These are phyloP conservation scores for Neodiprion lecontei DNA, from an alignment of 1,140 invertebrate genomes.

Conservation along the genomic window DNA sequence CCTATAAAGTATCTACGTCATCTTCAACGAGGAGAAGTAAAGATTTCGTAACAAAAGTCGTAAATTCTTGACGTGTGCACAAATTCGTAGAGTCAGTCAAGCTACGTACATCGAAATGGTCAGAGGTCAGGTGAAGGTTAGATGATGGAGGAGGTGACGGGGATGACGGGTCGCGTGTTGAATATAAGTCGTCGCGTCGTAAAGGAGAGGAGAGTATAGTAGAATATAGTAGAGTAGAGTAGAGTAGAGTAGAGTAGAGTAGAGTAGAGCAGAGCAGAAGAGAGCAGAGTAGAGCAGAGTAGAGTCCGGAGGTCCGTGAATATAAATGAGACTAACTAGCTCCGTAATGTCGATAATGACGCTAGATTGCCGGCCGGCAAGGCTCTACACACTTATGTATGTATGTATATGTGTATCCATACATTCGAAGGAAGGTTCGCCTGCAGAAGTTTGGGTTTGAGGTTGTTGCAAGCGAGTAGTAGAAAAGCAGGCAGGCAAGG, in stretches of 20 bases:
- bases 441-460: too few relatives aligned
- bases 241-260: slow-evolving; percentile 22
- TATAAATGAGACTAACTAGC: slow-evolving; percentile 64
- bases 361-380: slow-evolving; percentile 52
- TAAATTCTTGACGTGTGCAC: too few relatives aligned
- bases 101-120: background rate
- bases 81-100: too few relatives aligned
- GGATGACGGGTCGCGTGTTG: background rate
- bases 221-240: slow-evolving; percentile 13
- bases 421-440: too few relatives aligned
- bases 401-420: background rate
- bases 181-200: slow-evolving; percentile 9
- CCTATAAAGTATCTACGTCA: too few relatives aligned
- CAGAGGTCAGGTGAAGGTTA: background rate
- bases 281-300: slow-evolving; percentile 24
- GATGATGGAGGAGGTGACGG: background rate
- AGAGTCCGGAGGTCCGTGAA: slow-evolving; percentile 42
- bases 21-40: too few relatives aligned
- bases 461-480: background rate
- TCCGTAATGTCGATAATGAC: slow-evolving; percentile 60
- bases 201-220: background rate
- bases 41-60: too few relatives aligned
- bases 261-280: slow-evolving; percentile 6
- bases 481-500: background rate
- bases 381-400: background rate